Evolutionary conservation across 2,888 invertebrate species (phyloP).

Genomic region (Pristionchus maxplancki): DNA sequence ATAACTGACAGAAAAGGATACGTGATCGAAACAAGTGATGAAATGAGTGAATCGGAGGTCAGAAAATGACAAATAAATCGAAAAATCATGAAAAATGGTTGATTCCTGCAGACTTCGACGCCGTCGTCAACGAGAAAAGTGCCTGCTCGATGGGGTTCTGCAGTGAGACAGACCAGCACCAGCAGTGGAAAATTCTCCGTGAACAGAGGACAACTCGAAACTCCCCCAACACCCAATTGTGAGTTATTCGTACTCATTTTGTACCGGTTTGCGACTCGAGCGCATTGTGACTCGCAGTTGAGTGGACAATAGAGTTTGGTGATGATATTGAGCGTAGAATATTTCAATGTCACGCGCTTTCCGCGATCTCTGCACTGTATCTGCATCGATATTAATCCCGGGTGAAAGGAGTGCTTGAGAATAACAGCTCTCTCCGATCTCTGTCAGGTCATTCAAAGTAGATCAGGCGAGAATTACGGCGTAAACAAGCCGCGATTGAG

Average conservation of each 20-base stretch:
- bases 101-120: neutral
- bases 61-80: neutral
- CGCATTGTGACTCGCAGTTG: too few relatives aligned
- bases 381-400: neutral
- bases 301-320: too few relatives aligned
- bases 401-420: neutral
- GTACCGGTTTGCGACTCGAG: neutral
- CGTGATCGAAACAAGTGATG: neutral
- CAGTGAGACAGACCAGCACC: conserved; percentile 30
- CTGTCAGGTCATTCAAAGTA: neutral
- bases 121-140: neutral
- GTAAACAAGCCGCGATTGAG: neutral
- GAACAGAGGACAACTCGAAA: conserved; percentile 27
- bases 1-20: neutral
- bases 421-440: neutral
- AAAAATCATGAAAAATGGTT: neutral
- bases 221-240: conserved; percentile 50
- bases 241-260: neutral
- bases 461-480: neutral
- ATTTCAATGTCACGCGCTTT: too few relatives aligned
- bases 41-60: neutral
- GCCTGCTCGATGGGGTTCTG: conserved; percentile 35
- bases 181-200: conserved; percentile 39
- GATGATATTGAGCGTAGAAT: too few relatives aligned
- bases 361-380: neutral